Percentiles rank a stretch among this genome's conserved stretches.
These are phyloP conservation scores for Leptinotarsa defecta DNA, from an alignment of 1,140 invertebrate species.

Conservation along the genomic window DNA sequence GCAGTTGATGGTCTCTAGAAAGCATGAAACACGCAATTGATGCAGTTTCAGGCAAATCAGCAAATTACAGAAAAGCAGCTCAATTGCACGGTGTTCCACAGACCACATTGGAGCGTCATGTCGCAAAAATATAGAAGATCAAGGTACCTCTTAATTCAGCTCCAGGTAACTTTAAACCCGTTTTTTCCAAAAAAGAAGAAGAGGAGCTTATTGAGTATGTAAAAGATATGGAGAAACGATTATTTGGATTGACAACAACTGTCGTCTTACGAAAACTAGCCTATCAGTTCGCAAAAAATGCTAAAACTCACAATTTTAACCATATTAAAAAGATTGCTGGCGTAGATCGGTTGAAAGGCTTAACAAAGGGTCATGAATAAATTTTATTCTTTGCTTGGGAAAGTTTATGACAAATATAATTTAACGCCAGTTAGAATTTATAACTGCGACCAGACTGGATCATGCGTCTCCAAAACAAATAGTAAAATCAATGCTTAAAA, in stretches of 20 bases:
- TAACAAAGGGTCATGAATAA: neutral
- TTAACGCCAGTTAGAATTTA: slow-evolving; percentile 2
- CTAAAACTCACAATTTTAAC: neutral
- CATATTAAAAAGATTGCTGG: neutral
- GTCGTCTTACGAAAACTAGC: neutral
- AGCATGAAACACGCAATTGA: slow-evolving; percentile 10
- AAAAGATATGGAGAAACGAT: slow-evolving; percentile 3
- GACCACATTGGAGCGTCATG: neutral
- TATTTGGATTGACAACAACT: neutral
- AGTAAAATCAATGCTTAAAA: no score
- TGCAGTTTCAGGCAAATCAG: neutral
- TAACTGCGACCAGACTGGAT: neutral
- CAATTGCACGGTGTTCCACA: neutral
- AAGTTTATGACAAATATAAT: slow-evolving; percentile 12
- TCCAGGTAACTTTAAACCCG: neutral
- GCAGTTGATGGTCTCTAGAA: neutral
- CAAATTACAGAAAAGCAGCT: neutral
- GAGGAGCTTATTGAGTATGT: neutral
- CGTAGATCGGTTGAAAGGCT: neutral
- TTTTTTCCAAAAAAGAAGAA: neutral
- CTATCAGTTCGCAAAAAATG: neutral
- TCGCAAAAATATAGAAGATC: neutral
- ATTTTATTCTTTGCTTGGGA: slow-evolving; percentile 11
- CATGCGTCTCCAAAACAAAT: no score
- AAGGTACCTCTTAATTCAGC: neutral